Evolutionary conservation across 2,113 vertebrate species (phyloP).

Genomic region (Cygnus atratus): DNA sequence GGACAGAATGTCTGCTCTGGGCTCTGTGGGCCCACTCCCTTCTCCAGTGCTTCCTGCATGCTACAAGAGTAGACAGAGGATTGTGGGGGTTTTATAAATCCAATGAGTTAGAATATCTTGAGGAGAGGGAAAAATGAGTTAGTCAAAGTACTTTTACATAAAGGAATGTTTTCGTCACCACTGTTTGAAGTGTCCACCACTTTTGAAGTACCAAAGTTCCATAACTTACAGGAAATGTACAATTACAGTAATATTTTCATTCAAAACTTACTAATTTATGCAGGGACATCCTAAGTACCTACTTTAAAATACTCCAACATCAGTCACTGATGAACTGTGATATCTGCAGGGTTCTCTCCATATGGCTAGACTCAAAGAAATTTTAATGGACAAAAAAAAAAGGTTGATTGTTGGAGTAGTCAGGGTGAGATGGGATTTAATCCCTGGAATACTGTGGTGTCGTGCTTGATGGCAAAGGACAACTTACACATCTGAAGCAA

Average conservation of each 20-base stretch:
- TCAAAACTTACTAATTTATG: not conserved
- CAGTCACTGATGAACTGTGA: not conserved
- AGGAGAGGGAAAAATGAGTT: not conserved
- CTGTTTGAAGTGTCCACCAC: not conserved
- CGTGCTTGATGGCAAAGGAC: not conserved
- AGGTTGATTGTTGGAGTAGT: not conserved
- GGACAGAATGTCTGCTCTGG: not conserved
- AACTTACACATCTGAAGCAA: not conserved
- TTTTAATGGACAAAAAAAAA: not conserved
- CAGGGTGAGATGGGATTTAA: not conserved
- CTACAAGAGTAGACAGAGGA: not conserved
- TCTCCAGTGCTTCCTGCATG: not conserved
- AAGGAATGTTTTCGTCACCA: not conserved
- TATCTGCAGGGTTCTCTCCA: not conserved
- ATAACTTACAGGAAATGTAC: not conserved
- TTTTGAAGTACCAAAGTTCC: not conserved
- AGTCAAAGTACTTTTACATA: not conserved
- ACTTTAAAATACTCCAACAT: not conserved
- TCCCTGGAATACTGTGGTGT: not conserved
- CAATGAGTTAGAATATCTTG: not conserved
- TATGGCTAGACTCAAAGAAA: not conserved
- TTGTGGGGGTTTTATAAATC: not conserved
- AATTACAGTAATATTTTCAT: not conserved
- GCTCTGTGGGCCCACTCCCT: not conserved
- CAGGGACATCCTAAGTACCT: not conserved